These are phyloP conservation scores for Anoncus sp. DNA, from an alignment of 2,888 invertebrate genomes.

Conservation along the genomic window DNA sequence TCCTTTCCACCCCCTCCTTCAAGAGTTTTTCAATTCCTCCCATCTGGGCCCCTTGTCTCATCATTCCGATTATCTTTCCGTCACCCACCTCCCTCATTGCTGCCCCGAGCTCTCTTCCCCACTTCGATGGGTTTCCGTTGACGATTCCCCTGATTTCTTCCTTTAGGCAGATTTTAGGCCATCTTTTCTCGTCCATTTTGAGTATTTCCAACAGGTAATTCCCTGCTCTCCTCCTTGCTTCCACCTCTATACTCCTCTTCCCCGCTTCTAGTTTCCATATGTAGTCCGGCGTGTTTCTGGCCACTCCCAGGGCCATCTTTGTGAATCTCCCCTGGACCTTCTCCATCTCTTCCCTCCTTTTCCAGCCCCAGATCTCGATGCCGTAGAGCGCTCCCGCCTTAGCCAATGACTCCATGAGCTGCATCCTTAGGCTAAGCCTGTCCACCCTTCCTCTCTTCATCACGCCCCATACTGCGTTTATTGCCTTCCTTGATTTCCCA, in stretches of 20 bases:
- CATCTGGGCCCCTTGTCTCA: background rate
- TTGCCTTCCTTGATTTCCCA: conserved; percentile 18
- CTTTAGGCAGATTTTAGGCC: background rate
- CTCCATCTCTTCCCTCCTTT: background rate
- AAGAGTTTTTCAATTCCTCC: background rate
- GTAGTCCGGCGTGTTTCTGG: background rate
- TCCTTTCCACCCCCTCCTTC: background rate
- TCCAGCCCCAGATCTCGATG: background rate
- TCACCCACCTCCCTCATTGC: conserved; percentile 10
- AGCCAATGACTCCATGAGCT: background rate
- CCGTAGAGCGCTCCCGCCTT: background rate
- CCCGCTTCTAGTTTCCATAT: background rate
- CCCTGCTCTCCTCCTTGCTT: background rate
- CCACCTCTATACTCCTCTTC: background rate
- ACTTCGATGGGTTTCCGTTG: background rate
- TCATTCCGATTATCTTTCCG: background rate
- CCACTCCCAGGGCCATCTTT: background rate
- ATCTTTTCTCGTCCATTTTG: background rate
- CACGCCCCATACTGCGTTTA: conserved; percentile 25
- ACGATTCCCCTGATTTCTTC: background rate
- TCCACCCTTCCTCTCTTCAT: conserved; percentile 14
- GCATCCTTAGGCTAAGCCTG: background rate
- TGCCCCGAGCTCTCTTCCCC: background rate
- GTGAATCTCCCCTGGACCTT: background rate
- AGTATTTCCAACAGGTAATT: background rate